Conservation (phyloP, 2,113 vertebrate species). For the Nothoprocta pentlandii region DNA sequence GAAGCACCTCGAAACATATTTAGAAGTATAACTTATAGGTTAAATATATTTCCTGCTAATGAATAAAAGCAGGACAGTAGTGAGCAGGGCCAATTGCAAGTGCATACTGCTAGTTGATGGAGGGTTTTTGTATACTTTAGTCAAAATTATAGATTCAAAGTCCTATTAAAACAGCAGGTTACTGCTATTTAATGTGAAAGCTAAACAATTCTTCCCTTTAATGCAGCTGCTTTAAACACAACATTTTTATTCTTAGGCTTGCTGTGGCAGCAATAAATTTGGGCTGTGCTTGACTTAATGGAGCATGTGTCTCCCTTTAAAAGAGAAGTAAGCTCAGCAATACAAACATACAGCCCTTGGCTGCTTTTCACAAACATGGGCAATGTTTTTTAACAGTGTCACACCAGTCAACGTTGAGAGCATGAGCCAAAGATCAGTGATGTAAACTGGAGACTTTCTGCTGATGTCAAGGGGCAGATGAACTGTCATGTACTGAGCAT, state of each 20-base stretch:
- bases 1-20: background rate
- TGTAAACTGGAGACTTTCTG: background rate
- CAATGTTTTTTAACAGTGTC: background rate
- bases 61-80: background rate
- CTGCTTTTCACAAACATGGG: background rate
- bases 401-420: background rate
- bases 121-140: background rate
- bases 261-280: background rate
- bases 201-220: background rate
- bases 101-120: background rate
- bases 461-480: background rate
- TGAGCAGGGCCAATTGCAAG: background rate
- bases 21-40: background rate
- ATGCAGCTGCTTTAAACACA: background rate
- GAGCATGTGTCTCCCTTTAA: background rate
- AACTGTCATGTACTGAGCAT: background rate
- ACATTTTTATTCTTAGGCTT: background rate
- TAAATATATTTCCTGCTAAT: background rate
- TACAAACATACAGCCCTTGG: background rate
- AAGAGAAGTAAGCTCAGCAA: background rate
- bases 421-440: background rate
- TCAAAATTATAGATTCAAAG: background rate
- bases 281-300: background rate
- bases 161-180: background rate
- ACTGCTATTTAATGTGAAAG: background rate